Conservation (phyloP, 2,113 vertebrate species). For the Epinephelus cyanopodus region DNA sequence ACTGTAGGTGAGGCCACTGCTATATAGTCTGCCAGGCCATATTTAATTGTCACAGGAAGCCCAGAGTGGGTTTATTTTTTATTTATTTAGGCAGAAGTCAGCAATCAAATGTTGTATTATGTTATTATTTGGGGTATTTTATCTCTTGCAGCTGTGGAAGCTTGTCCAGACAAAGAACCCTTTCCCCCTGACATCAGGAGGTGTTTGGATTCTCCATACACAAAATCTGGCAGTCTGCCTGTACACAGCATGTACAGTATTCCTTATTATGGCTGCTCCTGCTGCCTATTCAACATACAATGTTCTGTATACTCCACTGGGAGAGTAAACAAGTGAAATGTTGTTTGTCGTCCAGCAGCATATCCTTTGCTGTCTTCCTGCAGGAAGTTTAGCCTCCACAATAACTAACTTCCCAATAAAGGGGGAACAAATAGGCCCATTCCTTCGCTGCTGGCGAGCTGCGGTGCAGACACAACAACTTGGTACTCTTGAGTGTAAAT, state of each 20-base stretch:
- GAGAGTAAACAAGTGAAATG: constrained; percentile 60
- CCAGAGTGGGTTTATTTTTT: background rate
- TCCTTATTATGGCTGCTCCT: constrained; percentile 26
- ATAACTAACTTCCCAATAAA: constrained; percentile 63
- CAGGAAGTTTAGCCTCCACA: constrained; percentile 71
- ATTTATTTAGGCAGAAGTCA: constrained; percentile 18
- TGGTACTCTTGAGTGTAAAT: constrained; percentile 40
- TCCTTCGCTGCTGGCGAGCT: constrained; percentile 31
- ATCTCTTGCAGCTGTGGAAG: background rate
- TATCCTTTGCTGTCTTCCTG: constrained; percentile 73
- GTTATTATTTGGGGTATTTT: background rate
- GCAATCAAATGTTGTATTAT: constrained; percentile 3
- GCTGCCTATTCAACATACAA: constrained; percentile 32
- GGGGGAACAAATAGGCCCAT: constrained; percentile 42
- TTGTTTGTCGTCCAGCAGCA: constrained; percentile 64
- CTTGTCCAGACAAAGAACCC: constrained; percentile 53
- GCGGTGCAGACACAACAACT: constrained; percentile 61
- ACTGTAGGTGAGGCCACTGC: constrained; percentile 23
- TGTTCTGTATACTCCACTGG: constrained; percentile 38
- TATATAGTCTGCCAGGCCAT: background rate
- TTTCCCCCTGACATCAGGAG: constrained; percentile 30
- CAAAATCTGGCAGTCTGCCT: constrained; percentile 43
- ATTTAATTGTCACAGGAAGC: constrained; percentile 19
- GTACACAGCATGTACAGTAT: constrained; percentile 42
- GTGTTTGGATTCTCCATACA: constrained; percentile 64